Evolutionary conservation across 2,797 vertebrate species (phyloP), one percentile per base, ranked within the genome.

Genomic region (Typhlichthys subterraneus): DNA sequence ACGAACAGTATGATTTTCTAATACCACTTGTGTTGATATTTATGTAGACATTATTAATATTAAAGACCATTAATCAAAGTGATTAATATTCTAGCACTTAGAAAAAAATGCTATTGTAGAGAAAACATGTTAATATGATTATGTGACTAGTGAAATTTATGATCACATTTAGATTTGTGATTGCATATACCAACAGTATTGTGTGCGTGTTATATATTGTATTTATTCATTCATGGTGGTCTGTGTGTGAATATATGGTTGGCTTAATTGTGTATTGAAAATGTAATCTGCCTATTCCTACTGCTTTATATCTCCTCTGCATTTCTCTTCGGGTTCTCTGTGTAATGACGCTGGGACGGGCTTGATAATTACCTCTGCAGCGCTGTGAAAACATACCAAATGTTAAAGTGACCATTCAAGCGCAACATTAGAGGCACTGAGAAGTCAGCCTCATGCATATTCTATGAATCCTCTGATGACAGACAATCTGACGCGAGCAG

Each of bases 11-110:
- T 12, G 13, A 70, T 66, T 66, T 70, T 72, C 49, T 56, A 69
- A 68, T 74, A 51, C 63, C 78, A 83, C 72, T 76, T 63, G 53
- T 60, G 54, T 72, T 5, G 31, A 59, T 73, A 57, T 69, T 19
- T 51, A 83, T 67, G 73, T 61, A 78, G 81, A 72, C 61, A 72
- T 64, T 15, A 49, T 76, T 53, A 38, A 33, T 65, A 71, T 59
- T 69, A 66, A 68, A 71, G 49, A 64, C 47, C 49, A 23, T 70
- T 13, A 49, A 61, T 71, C 47, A 62, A 79, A 76, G 59, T 55
- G 55, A 38, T 54, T n/a, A 62, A 63, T 78, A 75, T 84, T 78
- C 77, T 77, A 83, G 76, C 79, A 87, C 67, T 82, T 83, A 73
- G 76, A 54, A 65, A 82, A 82, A 75, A 53, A 29, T 68, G 57